phyloP scores from a whole-genome alignment of 2,113 vertebrate genomes.

The Phalacrocorax pelagicus region DNA sequence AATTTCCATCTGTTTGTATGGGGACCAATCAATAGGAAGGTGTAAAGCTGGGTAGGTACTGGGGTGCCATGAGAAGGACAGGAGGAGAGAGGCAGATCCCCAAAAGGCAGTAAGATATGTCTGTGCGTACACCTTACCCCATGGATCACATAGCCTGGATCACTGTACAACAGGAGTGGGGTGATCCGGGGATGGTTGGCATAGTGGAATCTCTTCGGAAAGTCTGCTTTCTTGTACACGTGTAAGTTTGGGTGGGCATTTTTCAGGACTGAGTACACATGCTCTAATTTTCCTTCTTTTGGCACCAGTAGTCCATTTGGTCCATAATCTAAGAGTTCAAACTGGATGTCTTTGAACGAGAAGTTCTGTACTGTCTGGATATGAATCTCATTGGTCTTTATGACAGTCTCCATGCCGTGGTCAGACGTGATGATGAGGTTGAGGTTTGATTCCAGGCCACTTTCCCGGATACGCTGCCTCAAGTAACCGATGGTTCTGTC shows the following conservation, averaged over 20 bases:
- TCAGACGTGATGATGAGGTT: conserved; percentile 87
- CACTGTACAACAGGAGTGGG: conserved; percentile 81
- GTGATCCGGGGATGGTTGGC: conserved; percentile 79
- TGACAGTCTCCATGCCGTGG: conserved; percentile 85
- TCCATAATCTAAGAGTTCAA: conserved; percentile 87
- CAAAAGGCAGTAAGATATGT: background rate
- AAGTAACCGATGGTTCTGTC: conserved; percentile 87
- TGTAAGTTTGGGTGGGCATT: conserved; percentile 80
- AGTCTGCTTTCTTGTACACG: conserved; percentile 84
- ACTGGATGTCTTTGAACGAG: conserved; percentile 80
- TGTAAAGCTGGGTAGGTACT: background rate
- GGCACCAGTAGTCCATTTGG: conserved; percentile 83
- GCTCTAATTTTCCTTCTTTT: conserved; percentile 83
- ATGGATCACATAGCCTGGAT: conserved; percentile 88
- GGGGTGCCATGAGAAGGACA: background rate
- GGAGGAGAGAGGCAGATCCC: background rate
- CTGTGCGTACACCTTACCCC: conserved; percentile 73
- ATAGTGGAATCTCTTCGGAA: conserved; percentile 80
- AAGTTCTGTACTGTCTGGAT: conserved; percentile 73
- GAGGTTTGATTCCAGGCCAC: conserved; percentile 68
- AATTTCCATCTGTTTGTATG: background rate
- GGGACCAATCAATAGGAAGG: background rate
- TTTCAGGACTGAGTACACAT: conserved; percentile 80
- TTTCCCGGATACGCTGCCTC: conserved; percentile 58
- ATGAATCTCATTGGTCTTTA: conserved; percentile 72